Evolutionary conservation across 2,888 invertebrate species (phyloP), one percentile per base, ranked within the genome.

Genomic region (Sisyra nigra): DNA sequence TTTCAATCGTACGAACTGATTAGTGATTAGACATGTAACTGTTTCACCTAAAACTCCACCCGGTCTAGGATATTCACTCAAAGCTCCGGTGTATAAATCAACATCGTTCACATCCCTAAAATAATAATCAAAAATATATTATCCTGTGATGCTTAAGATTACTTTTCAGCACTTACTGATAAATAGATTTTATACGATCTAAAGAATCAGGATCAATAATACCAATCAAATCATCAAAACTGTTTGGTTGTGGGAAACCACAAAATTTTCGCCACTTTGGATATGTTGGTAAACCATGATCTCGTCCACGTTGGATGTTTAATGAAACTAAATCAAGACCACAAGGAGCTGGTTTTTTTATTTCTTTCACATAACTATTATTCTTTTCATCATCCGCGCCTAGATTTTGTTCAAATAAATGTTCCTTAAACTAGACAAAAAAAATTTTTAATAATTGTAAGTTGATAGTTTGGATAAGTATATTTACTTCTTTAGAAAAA

Each of bases 251-350:
- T 0, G 68, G 58, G 36, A 89, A 63, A 0, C 80, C 79, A 52
- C 92, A 93, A 54, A 77, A 72, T 44, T 76, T 68, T 40, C 89
- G 66, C 79, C 84, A 91, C 29, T 68, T 68, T 0, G 76, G 72
- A 61, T 91, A 92, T 1, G 80, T 64, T 0, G 85, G 81, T 44
- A 92, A 64, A 0, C 89, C 91, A 58, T 91, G 89, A 66, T 92
- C 91, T 1, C 91, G 64, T 0, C 89, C 89, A 30, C 89, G 72
- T 61, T 92, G 89, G 53, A 92, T 85, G 61, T 91, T 88, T 47
- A 89, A 66, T 0, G 89, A 82, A 0, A 88, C 85, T 54, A 91
- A 65, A 66, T 92, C 91, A 44, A 89, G 65, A 1, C 88, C 88
- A 51, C 79, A 81, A 0, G 73, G 64, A 0, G 46, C 45, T 19